phyloP scores from a whole-genome alignment of 2,888 invertebrate genomes.

The Drosophila prostipennis region DNA sequence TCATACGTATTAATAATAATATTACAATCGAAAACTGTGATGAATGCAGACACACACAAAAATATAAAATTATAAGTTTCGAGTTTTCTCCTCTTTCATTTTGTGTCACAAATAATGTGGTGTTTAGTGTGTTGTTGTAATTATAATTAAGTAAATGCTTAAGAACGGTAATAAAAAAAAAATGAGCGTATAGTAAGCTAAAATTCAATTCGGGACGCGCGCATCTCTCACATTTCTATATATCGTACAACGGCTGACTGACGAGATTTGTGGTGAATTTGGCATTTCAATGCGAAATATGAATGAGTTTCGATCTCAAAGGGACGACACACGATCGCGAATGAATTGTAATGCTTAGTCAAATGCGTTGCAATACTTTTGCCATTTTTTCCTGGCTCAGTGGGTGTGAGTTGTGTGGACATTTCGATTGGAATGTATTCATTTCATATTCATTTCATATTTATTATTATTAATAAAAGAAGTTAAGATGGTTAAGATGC shows the following conservation, averaged over 20 bases:
- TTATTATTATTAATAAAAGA: slow-evolving; percentile 12
- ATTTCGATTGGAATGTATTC: slow-evolving; percentile 39
- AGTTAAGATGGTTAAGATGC: slow-evolving; percentile 18
- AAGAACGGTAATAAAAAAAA: slow-evolving; percentile 55
- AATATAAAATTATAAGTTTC: slow-evolving; percentile 61
- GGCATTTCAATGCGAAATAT: slow-evolving; percentile 23
- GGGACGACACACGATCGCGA: slow-evolving; percentile 15
- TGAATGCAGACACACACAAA: slow-evolving; percentile 74
- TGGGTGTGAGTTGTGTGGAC: slow-evolving; percentile 12
- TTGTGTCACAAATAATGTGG: slow-evolving; percentile 16
- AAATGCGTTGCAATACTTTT: slow-evolving; percentile 32
- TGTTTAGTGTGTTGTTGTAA: slow-evolving; percentile 32
- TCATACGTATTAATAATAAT: slow-evolving; percentile 25
- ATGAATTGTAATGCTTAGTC: slow-evolving; percentile 23
- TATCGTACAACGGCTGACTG: slow-evolving; percentile 31
- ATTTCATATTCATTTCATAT: slow-evolving; percentile 2
- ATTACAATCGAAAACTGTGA: slow-evolving; percentile 49
- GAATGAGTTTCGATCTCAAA: neutral
- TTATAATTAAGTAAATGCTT: slow-evolving; percentile 73
- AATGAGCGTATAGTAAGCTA: slow-evolving; percentile 33
- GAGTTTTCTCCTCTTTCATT: slow-evolving; percentile 7
- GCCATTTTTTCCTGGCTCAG: slow-evolving; percentile 23
- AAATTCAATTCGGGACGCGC: slow-evolving; percentile 29
- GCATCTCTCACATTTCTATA: slow-evolving; percentile 35
- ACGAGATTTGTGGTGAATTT: slow-evolving; percentile 12